phyloP scores from a whole-genome alignment of 2,888 invertebrate species.

The Sarcophaga variegata region DNA sequence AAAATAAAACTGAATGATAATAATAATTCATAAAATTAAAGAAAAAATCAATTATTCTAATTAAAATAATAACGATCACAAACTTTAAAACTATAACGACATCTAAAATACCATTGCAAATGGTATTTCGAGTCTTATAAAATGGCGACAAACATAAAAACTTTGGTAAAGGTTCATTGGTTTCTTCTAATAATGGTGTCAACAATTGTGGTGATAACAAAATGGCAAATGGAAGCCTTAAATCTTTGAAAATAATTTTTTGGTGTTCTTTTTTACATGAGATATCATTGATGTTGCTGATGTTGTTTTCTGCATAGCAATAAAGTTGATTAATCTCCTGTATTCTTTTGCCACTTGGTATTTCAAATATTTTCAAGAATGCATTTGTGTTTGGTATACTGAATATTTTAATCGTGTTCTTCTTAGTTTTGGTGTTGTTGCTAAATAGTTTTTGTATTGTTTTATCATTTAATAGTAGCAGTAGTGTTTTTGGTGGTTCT shows the following conservation, averaged over 20 bases:
- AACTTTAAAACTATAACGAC: conserved; percentile 55
- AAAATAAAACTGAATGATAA: background rate
- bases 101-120: background rate
- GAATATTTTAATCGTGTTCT: conserved; percentile 40
- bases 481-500: conserved; percentile 2
- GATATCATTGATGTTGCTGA: background rate
- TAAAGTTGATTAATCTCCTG: background rate
- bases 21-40: conserved; percentile 42
- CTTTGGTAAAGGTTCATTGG: conserved; percentile 67
- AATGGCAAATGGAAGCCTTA: conserved; percentile 62
- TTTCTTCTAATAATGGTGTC: conserved; percentile 60
- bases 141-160: conserved; percentile 57
- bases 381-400: conserved; percentile 44
- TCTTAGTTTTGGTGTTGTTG: background rate
- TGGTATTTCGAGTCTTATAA: conserved; percentile 8
- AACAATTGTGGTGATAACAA: conserved; percentile 46
- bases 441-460: conserved; percentile 7
- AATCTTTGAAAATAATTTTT: conserved; percentile 43
- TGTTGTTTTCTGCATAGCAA: background rate
- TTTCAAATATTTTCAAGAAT: conserved; percentile 29
- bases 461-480: background rate
- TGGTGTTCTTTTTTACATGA: conserved; percentile 1
- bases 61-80: conserved; percentile 60
- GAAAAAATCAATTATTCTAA: conserved; percentile 67
- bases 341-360: conserved; percentile 12